phyloP scores from a whole-genome alignment of 2,113 vertebrate genomes.

The Ptilorrhoa leucosticta region DNA sequence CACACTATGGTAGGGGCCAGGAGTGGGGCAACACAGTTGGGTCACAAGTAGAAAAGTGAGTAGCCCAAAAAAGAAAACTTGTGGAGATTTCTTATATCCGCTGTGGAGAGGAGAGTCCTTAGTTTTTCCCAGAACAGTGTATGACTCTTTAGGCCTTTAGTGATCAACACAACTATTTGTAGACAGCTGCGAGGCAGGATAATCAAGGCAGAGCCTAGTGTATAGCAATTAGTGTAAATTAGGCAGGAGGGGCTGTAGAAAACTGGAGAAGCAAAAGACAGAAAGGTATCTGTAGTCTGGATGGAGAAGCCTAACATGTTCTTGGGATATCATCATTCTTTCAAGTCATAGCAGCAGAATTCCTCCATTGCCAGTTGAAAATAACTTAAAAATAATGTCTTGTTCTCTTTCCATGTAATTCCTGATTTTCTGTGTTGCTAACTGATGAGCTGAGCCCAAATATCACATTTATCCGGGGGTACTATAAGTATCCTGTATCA shows the following conservation, averaged over 20 bases:
- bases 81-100: accelerated
- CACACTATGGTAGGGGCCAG: background rate
- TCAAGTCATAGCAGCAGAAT: background rate
- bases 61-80: background rate
- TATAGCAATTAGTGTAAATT: background rate
- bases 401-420: background rate
- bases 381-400: background rate
- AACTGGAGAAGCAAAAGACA: background rate
- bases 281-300: background rate
- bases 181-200: background rate
- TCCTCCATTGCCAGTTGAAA: background rate
- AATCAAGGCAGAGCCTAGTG: background rate
- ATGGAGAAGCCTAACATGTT: background rate
- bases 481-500: background rate
- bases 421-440: background rate
- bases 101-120: background rate
- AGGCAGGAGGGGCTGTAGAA: background rate
- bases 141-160: background rate
- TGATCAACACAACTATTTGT: background rate
- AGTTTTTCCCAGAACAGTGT: background rate
- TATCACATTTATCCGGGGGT: accelerated
- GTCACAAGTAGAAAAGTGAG: background rate
- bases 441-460: background rate
- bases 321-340: background rate
- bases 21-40: background rate